Evolutionary conservation across 2,888 invertebrate genomes (phyloP), one percentile per base, ranked within the genome.

Genomic region (Petrolisthes cinctipes): DNA sequence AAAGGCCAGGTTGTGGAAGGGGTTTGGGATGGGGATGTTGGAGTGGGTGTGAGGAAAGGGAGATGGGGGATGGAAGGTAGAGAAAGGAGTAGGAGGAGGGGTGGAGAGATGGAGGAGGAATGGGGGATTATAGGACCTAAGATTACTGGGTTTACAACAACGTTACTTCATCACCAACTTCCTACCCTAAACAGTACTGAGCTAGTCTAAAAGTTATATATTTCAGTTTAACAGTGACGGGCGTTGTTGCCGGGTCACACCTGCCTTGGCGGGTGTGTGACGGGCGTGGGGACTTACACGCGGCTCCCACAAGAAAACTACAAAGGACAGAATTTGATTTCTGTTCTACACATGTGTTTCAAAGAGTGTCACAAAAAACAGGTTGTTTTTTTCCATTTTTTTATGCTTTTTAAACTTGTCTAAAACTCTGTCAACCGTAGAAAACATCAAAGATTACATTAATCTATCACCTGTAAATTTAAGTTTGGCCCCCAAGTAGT

Each of bases 311-410:
- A n/a, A 71, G 20, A 71, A 71, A 71, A 71, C 71, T 71, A 71
- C 71, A 71, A 71, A 83, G 83, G 86, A 86, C 86, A 86, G 83
- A 87, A 86, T 86, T 86, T 86, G 86, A 86, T 86, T 83, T 88
- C 79, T 85, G 88, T 86, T 89, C 86, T 86, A 89, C 86, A 83
- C 53, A 86, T 89, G 89, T 89, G 89, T 89, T 89, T 89, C 89
- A 85, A 85, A 57, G 82, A 82, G 80, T 71, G 14, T 71, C 20
- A 20, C 71, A 71, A 71, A 71, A 71, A n/a, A 71, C 20, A 20
- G 20, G 71, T 71, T 71, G n/a, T 71, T n/a, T 71, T 71, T 71
- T 71, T 71, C 20, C 6, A 6, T 71, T 71, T n/a, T 87, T 79
- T 78, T 83, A 20, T 66, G 17, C 53, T 71, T 83, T 51, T 78